A percentile compares a stretch with the other conserved stretches of the same genome.
phyloP scores from a whole-genome alignment of 64 coral and sea anemone species.

The Porites lutea region DNA sequence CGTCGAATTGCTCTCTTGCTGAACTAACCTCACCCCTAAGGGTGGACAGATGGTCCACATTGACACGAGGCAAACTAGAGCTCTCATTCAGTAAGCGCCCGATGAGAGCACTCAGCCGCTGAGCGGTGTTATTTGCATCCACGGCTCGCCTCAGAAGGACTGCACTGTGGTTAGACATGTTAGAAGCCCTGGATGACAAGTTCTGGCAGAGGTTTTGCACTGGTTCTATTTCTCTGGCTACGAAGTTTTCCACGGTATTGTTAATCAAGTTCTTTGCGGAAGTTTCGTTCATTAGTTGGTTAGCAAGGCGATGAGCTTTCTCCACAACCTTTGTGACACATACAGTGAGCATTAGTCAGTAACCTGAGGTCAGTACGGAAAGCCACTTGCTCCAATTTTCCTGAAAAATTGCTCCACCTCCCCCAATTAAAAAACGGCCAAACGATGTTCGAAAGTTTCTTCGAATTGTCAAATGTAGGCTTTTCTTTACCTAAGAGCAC shows the following conservation, averaged over 20 bases:
- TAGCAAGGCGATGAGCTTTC: conserved; percentile 15
- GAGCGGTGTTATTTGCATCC: conserved; percentile 22
- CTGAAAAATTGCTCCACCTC: no score
- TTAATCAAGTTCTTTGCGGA: conserved; percentile 42
- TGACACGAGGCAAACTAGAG: conserved; percentile 23
- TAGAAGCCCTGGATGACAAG: conserved; percentile 30
- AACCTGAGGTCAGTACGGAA: background rate
- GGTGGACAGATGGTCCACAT: conserved; percentile 4
- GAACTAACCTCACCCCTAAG: conserved; percentile 17
- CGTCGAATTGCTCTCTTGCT: conserved; percentile 3
- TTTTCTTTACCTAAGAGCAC: no score
- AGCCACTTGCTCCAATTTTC: no score
- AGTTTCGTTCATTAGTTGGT: conserved; percentile 54
- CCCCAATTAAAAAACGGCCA: no score
- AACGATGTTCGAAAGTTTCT: no score
- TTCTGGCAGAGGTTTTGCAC: conserved; percentile 63
- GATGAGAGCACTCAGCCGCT: background rate
- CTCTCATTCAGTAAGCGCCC: conserved; percentile 40
- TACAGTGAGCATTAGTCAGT: background rate
- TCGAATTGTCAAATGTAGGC: no score
- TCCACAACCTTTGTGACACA: conserved; percentile 36
- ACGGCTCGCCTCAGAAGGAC: conserved; percentile 1
- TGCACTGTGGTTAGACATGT: conserved; percentile 18
- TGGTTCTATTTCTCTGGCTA: conserved; percentile 61
- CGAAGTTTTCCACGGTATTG: conserved; percentile 62